These are phyloP conservation scores for Cataglyphis albicans DNA, from an alignment of 2,888 invertebrate species.

Conservation along the genomic window DNA sequence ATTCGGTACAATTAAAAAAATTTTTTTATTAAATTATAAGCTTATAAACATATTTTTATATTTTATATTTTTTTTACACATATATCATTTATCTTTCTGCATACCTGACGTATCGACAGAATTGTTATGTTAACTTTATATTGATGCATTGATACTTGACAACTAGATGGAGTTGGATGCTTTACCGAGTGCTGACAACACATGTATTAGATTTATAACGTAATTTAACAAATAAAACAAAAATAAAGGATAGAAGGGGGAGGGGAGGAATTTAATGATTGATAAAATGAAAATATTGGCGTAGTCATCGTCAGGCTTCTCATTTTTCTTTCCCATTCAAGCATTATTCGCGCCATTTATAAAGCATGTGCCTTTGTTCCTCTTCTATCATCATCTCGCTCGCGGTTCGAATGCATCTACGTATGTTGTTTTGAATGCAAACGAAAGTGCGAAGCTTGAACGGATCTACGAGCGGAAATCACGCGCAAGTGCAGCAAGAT, in stretches of 20 bases:
- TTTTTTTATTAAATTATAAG: no score
- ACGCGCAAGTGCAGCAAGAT: slow-evolving; percentile 46
- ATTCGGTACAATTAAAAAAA: no score
- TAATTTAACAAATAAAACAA: not conserved
- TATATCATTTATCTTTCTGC: not conserved
- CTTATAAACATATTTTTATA: not conserved
- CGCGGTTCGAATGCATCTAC: not conserved
- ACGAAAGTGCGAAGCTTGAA: not conserved
- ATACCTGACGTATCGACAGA: not conserved
- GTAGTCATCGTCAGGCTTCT: not conserved
- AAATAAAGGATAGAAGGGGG: no score
- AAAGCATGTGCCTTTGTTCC: not conserved
- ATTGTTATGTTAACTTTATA: not conserved
- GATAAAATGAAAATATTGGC: not conserved
- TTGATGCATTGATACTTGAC: not conserved
- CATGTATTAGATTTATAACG: not conserved
- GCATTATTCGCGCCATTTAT: not conserved
- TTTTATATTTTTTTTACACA: no score
- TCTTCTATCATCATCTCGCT: not conserved
- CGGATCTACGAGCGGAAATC: slow-evolving; percentile 8
- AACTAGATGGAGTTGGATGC: not conserved
- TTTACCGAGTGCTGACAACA: not conserved
- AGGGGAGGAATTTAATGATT: not conserved
- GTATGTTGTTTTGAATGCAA: not conserved
- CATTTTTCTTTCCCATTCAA: not conserved